These are phyloP conservation scores for Dreissena rostriformis DNA, from an alignment of 1,140 invertebrate species.

Conservation along the genomic window DNA sequence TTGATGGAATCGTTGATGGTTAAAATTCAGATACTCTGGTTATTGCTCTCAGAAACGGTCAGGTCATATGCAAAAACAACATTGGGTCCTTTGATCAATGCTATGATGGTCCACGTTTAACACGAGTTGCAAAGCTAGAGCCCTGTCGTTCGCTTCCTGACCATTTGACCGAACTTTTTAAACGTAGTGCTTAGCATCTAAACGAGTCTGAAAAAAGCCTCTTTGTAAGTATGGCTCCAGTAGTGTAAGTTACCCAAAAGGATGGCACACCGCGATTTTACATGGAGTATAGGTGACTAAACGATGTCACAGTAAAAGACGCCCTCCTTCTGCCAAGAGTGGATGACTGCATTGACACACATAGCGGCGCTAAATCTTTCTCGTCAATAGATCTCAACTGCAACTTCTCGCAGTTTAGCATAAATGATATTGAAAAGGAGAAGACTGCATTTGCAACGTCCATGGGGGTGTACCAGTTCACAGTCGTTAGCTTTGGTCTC, in stretches of 20 bases:
- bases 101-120: too few species aligned
- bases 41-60: too few species aligned
- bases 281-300: slow-evolving; percentile 80
- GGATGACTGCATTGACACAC: not conserved
- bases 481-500: too few species aligned
- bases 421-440: not conserved
- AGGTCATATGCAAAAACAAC: too few species aligned
- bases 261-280: slow-evolving; percentile 81
- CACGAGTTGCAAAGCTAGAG: too few species aligned
- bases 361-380: not conserved
- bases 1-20: too few species aligned
- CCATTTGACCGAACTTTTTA: too few species aligned
- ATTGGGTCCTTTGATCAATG: too few species aligned
- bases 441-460: slow-evolving; percentile 5
- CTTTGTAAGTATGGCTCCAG: not conserved
- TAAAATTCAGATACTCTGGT: too few species aligned
- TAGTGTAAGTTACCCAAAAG: slow-evolving; percentile 80
- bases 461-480: not conserved
- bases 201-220: too few species aligned
- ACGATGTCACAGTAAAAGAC: slow-evolving; percentile 56
- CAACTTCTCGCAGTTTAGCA: slow-evolving; percentile 1
- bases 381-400: not conserved
- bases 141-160: too few species aligned
- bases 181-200: too few species aligned
- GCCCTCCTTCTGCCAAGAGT: slow-evolving; percentile 60